Evolutionary conservation across 2,797 vertebrate genomes (phyloP).

Genomic region (Ctenochaetus hawaiiensis): DNA sequence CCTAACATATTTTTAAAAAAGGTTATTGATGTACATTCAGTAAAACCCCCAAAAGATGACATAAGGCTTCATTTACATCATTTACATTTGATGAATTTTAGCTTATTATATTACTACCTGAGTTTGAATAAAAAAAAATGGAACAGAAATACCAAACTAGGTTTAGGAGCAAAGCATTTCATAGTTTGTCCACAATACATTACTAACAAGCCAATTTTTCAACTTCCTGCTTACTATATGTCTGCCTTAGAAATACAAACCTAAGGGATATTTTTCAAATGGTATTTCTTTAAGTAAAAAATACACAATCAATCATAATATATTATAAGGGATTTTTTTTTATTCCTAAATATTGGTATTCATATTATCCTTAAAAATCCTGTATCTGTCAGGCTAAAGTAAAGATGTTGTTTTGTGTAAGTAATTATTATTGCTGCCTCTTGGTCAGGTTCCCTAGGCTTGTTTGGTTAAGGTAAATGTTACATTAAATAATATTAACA

Average conservation of each 20-base stretch:
- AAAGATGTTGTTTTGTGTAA: no score
- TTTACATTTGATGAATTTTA: not conserved
- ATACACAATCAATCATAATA: not conserved
- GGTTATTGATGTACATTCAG: not conserved
- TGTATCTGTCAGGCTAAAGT: no score
- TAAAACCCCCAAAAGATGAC: not conserved
- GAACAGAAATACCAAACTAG: not conserved
- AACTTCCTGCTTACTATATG: not conserved
- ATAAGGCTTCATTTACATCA: not conserved
- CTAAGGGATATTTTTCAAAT: not conserved
- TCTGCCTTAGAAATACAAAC: not conserved
- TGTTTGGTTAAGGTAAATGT: no score
- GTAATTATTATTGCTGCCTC: no score
- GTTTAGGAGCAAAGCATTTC: not conserved
- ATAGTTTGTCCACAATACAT: not conserved
- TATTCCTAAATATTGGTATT: not conserved
- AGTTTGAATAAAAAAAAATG: not conserved
- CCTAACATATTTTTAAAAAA: not conserved
- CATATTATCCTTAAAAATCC: no score
- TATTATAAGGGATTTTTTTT: not conserved
- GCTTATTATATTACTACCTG: not conserved
- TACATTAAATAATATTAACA: no score
- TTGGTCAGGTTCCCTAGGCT: no score
- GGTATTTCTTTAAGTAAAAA: not conserved
- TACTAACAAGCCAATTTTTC: not conserved